phyloP scores from a whole-genome alignment of 2,888 invertebrate species.

The Phorcus lineatus region DNA sequence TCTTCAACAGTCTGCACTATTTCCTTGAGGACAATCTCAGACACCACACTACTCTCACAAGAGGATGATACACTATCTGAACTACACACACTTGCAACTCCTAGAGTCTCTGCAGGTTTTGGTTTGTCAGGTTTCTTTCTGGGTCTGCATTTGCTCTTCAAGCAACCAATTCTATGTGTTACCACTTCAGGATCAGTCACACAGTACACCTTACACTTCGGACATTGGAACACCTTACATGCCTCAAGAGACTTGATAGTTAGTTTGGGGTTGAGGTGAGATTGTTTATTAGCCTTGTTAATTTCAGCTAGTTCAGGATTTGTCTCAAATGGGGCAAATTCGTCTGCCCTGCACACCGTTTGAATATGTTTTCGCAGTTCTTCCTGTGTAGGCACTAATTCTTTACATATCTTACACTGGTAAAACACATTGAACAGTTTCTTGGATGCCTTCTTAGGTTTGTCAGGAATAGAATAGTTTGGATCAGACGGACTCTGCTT shows the following conservation, averaged over 20 bases:
- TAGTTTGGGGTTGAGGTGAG: background rate
- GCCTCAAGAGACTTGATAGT: slow-evolving; percentile 23
- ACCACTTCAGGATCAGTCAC: slow-evolving; percentile 12
- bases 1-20: too few relatives aligned
- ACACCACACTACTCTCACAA: too few relatives aligned
- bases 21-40: too few relatives aligned
- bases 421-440: slow-evolving; percentile 11
- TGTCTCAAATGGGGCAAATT: background rate
- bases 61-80: too few relatives aligned
- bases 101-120: background rate
- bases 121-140: background rate
- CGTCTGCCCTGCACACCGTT: background rate
- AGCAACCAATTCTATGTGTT: background rate
- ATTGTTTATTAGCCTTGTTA: background rate
- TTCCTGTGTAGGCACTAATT: background rate
- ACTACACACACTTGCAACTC: too few relatives aligned
- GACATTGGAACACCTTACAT: slow-evolving; percentile 12
- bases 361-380: slow-evolving; percentile 17
- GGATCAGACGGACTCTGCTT: too few relatives aligned
- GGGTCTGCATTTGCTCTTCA: slow-evolving; percentile 11
- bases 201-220: slow-evolving; percentile 13
- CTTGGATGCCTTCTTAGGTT: slow-evolving; percentile 2
- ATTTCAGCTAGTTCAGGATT: background rate
- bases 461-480: background rate
- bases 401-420: slow-evolving; percentile 10